phyloP scores from a whole-genome alignment of 2,888 invertebrate genomes.

The Smittia sp. region DNA sequence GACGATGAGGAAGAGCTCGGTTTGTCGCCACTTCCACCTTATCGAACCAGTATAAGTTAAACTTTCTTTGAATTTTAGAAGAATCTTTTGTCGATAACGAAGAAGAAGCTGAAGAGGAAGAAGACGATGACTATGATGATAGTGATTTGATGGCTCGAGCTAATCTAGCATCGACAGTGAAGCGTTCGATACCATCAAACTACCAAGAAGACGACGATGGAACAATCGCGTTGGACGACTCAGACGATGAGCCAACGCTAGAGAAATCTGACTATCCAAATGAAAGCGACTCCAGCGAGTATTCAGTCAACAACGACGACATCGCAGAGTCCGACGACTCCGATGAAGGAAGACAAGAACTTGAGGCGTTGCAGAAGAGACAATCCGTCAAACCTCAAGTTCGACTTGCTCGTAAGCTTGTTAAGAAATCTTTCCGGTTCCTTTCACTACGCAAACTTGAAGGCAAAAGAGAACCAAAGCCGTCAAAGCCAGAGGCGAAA shows the following conservation, averaged over 20 bases:
- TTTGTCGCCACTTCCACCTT: too few species aligned
- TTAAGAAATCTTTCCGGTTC: constrained; percentile 13
- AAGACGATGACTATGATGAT: background rate
- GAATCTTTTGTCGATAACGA: too few species aligned
- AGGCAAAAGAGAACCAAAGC: background rate
- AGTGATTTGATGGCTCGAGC: background rate
- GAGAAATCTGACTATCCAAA: background rate
- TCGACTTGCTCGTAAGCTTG: background rate
- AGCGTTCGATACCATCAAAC: background rate
- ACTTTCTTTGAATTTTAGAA: too few species aligned
- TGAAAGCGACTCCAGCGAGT: background rate
- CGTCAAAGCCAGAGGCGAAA: background rate
- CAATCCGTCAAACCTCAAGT: background rate
- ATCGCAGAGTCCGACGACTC: background rate
- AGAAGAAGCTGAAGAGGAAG: background rate
- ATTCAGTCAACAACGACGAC: background rate
- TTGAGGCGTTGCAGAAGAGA: background rate
- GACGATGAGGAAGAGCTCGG: background rate
- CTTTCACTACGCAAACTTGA: background rate
- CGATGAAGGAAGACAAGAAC: background rate
- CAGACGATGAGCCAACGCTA: background rate
- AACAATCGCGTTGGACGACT: constrained; percentile 23
- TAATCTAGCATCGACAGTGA: background rate
- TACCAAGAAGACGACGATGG: background rate
- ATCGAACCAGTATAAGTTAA: too few species aligned